These are phyloP conservation scores for Thysanoteuthis rhombus DNA, from an alignment of 2,888 invertebrate species.

Conservation along the genomic window DNA sequence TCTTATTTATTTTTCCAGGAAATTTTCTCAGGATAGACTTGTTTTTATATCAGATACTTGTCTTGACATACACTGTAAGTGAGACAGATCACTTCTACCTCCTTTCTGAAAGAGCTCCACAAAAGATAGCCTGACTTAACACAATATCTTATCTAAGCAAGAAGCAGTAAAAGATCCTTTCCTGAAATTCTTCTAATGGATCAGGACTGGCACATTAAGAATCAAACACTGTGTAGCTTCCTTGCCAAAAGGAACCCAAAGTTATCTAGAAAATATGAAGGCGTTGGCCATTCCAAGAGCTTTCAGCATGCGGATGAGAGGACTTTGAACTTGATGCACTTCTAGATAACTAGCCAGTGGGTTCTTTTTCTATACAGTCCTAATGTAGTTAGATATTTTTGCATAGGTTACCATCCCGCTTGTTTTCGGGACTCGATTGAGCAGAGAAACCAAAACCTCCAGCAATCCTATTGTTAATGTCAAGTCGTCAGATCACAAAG, in stretches of 20 bases:
- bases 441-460: not conserved
- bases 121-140: not conserved
- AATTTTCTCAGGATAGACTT: too few species aligned
- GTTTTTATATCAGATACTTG: too few species aligned
- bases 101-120: not conserved
- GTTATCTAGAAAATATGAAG: slow-evolving; percentile 12
- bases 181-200: not conserved
- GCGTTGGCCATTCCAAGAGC: not conserved
- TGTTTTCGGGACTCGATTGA: not conserved
- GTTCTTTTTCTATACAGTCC: not conserved
- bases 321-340: slow-evolving; percentile 12
- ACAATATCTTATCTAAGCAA: not conserved
- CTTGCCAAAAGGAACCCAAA: not conserved
- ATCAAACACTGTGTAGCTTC: slow-evolving; percentile 12
- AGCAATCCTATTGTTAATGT: slow-evolving; percentile 12
- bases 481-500: not conserved
- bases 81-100: not conserved
- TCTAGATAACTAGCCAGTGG: not conserved
- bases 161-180: not conserved
- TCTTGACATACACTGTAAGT: not conserved
- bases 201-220: not conserved
- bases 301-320: slow-evolving; percentile 1
- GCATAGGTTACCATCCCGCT: not conserved
- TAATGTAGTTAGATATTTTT: slow-evolving; percentile 12
- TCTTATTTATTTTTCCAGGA: too few species aligned